A percentile compares a stretch with the other conserved stretches of the same genome.
phyloP scores from a whole-genome alignment of 2,888 invertebrate species.

The Eretmocerus hayati region DNA sequence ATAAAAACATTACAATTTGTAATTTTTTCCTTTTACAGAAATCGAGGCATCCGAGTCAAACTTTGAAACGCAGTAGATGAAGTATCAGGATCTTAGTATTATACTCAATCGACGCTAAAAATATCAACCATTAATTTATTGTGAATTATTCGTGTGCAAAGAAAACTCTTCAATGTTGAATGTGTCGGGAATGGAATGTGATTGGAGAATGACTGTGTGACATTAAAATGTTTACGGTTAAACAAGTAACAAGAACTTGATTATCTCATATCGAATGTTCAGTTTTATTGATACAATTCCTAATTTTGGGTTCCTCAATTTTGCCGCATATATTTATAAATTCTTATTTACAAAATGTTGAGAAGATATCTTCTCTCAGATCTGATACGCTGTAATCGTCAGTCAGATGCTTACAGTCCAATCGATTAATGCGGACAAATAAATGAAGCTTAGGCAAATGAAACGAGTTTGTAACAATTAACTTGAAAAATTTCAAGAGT shows the following conservation, averaged over 20 bases:
- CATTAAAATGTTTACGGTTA: no score
- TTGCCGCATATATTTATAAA: conserved; percentile 20
- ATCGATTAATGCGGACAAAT: conserved; percentile 14
- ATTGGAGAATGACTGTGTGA: no score
- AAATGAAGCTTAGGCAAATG: conserved; percentile 17
- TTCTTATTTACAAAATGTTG: conserved; percentile 22
- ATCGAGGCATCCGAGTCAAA: not conserved
- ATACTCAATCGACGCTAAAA: no score
- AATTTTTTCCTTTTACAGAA: no score
- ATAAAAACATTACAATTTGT: no score
- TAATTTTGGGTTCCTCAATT: conserved; percentile 10
- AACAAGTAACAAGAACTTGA: not conserved
- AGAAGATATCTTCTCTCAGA: conserved; percentile 17
- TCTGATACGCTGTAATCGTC: conserved; percentile 16
- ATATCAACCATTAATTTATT: no score
- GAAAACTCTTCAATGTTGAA: no score
- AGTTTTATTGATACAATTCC: conserved; percentile 19
- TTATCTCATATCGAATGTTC: conserved; percentile 7
- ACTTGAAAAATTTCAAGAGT: conserved; percentile 10
- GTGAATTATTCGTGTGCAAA: no score
- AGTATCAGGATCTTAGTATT: no score
- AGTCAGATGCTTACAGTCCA: conserved; percentile 15
- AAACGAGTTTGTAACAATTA: conserved; percentile 18
- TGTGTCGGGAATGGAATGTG: no score
- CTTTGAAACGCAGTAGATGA: not conserved